These are phyloP conservation scores for Elachura formosa DNA, from an alignment of 2,113 vertebrate species.

Conservation along the genomic window DNA sequence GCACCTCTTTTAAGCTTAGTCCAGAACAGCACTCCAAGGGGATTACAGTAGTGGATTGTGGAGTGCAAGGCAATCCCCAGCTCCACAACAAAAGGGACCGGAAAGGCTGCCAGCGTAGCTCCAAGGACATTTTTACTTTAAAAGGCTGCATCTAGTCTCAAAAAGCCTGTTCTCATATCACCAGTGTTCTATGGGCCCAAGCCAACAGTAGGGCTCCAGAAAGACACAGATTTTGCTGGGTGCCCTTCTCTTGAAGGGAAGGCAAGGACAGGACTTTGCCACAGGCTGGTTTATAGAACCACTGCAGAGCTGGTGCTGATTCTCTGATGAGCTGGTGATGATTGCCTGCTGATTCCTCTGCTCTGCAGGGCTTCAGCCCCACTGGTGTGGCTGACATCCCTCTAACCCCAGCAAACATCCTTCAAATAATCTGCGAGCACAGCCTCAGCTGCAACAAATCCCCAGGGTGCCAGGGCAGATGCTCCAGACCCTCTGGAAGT, in stretches of 20 bases:
- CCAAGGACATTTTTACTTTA: conserved; percentile 4
- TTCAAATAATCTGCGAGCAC: background rate
- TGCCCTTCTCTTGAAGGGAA: background rate
- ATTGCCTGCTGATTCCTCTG: background rate
- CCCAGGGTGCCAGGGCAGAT: background rate
- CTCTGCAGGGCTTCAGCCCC: background rate
- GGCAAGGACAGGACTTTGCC: background rate
- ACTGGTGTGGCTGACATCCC: background rate
- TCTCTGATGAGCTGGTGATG: background rate
- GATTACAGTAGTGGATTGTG: conserved; percentile 41
- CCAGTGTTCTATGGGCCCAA: background rate
- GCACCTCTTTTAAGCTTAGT: background rate
- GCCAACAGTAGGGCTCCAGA: background rate
- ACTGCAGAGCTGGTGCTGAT: background rate
- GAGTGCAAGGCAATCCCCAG: conserved; percentile 23
- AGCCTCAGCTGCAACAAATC: background rate
- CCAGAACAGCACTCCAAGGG: conserved; percentile 4
- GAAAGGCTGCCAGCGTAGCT: background rate
- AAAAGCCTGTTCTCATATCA: background rate
- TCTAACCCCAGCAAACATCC: background rate
- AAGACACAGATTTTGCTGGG: background rate
- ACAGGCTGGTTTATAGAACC: background rate
- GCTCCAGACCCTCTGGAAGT: background rate
- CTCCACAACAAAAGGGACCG: conserved; percentile 11
- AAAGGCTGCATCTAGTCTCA: conserved; percentile 9